Conservation (phyloP, 1,140 invertebrate genomes). For the Antheraea mylitta region DNA sequence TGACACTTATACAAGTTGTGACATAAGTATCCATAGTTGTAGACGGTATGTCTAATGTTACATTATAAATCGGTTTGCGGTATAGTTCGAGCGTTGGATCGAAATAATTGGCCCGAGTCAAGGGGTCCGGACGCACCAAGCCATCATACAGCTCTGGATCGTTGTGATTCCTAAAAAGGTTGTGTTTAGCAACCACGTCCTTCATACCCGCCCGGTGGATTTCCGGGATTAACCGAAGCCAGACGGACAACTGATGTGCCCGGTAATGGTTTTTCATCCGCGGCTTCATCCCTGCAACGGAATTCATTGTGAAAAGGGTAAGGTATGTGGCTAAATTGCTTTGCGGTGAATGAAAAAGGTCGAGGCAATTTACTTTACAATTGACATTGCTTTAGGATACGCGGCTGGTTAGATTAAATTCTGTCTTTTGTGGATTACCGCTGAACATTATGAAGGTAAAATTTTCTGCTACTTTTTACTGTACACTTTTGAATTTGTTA, state of each 20-base stretch:
- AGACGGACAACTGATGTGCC: slow-evolving; percentile 95
- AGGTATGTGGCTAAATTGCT: slow-evolving; percentile 20
- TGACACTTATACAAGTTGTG: slow-evolving; percentile 80
- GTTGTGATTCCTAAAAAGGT: slow-evolving; percentile 90
- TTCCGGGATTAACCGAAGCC: slow-evolving; percentile 95
- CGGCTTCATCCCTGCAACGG: slow-evolving; percentile 88
- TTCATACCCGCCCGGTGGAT: slow-evolving; percentile 94
- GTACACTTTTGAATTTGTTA: not conserved
- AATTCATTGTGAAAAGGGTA: slow-evolving; percentile 34
- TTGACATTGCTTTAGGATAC: slow-evolving; percentile 28
- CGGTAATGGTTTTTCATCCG: slow-evolving; percentile 96
- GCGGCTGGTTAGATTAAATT: slow-evolving; percentile 21
- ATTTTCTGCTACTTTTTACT: slow-evolving; percentile 3
- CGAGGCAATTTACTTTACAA: slow-evolving; percentile 35
- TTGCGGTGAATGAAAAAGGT: slow-evolving; percentile 24
- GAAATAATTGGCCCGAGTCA: slow-evolving; percentile 68
- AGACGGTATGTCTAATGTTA: slow-evolving; percentile 76
- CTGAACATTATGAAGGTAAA: slow-evolving; percentile 7
- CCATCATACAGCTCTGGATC: slow-evolving; percentile 91
- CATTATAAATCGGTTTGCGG: slow-evolving; percentile 77
- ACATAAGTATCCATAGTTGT: slow-evolving; percentile 81
- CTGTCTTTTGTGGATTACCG: slow-evolving; percentile 22
- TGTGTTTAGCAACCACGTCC: slow-evolving; percentile 90
- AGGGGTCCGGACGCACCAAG: slow-evolving; percentile 88
- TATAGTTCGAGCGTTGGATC: slow-evolving; percentile 78